Percentiles rank a stretch among this genome's conserved stretches.
phyloP scores from a whole-genome alignment of 2,888 invertebrate species.

The Conchocele bisecta region DNA sequence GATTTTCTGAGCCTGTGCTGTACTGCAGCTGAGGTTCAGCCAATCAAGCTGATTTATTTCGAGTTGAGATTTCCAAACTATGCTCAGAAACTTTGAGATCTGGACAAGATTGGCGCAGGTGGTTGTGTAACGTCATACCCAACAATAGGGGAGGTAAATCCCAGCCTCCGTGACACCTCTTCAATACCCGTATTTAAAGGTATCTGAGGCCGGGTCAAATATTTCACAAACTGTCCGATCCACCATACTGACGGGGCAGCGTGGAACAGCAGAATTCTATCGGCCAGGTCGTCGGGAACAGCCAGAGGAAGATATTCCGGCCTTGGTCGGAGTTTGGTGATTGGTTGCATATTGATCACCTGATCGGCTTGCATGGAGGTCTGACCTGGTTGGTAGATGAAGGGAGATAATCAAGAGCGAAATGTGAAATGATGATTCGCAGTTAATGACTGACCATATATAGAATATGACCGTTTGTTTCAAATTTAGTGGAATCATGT shows the following conservation, averaged over 20 bases:
- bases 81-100: no score
- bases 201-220: conserved; percentile 91
- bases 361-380: conserved; percentile 83
- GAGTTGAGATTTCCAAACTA: no score
- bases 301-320: conserved; percentile 93
- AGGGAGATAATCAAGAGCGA: no score
- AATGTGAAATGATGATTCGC: no score
- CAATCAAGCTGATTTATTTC: no score
- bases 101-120: no score
- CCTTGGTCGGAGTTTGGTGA: conserved; percentile 92
- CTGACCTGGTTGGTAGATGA: conserved; percentile 56
- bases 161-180: conserved; percentile 89
- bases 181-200: conserved; percentile 89
- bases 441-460: no score
- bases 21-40: no score
- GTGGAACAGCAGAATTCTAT: conserved; percentile 88
- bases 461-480: no score
- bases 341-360: conserved; percentile 95
- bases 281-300: conserved; percentile 93
- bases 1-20: no score
- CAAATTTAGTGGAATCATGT: no score
- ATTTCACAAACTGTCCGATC: conserved; percentile 98
- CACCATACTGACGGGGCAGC: conserved; percentile 99
- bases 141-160: conserved; percentile 93
- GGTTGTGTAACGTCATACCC: no score